Evolutionary conservation across 92 coral and sea anemone species (phyloP).

Genomic region (Montipora capitata): DNA sequence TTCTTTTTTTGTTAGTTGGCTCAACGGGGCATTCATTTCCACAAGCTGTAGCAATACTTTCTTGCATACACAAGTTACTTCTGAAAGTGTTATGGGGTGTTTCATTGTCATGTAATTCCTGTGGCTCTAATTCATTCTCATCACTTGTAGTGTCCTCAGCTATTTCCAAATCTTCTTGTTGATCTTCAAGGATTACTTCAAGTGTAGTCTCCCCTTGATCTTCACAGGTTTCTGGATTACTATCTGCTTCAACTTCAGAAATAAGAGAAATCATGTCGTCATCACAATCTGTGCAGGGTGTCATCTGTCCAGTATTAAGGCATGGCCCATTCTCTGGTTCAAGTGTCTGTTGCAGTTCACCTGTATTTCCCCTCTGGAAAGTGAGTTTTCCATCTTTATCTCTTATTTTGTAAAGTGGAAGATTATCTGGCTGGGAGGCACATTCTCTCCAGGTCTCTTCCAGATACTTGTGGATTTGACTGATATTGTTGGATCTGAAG

Average conservation of each 20-base stretch:
- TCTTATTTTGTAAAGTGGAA: constrained; percentile 43
- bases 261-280: neutral
- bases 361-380: constrained; percentile 32
- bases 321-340: constrained; percentile 5
- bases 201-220: neutral
- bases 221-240: no score
- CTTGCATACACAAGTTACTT: no score
- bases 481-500: constrained; percentile 40
- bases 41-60: neutral
- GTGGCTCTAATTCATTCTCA: no score
- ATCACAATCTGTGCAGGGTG: neutral
- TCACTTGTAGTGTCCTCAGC: neutral
- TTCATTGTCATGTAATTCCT: no score
- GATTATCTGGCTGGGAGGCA: constrained; percentile 13
- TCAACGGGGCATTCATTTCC: neutral
- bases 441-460: constrained; percentile 29
- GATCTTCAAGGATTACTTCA: constrained; percentile 6
- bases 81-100: neutral
- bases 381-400: constrained; percentile 42
- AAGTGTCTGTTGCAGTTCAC: neutral
- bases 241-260: no score
- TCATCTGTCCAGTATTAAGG: no score
- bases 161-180: constrained; percentile 7
- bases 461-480: neutral
- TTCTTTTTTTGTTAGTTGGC: neutral